These are phyloP conservation scores for Nemopilema nomurai DNA, from an alignment of 30 jellyfish, hydroid and myxozoan species.

Conservation along the genomic window DNA sequence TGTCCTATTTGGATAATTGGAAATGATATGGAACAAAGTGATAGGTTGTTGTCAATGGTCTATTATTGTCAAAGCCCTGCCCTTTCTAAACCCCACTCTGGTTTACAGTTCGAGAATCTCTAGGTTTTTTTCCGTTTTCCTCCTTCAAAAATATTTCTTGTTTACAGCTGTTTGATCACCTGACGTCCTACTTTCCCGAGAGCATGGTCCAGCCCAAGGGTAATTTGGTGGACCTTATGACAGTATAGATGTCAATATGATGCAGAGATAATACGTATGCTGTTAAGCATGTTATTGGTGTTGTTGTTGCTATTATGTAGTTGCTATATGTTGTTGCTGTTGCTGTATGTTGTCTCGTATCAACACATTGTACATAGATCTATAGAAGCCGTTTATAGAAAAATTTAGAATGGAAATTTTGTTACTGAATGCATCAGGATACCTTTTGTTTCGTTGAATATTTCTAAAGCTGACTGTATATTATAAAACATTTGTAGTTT, in stretches of 20 bases:
- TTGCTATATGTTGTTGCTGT: neutral
- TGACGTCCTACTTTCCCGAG: constrained; percentile 71
- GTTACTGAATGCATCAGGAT: neutral
- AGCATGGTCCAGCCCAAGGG: constrained; percentile 91
- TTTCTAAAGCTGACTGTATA: neutral
- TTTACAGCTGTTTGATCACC: constrained; percentile 67
- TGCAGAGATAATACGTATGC: neutral
- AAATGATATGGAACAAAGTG: no score
- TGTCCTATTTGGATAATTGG: no score
- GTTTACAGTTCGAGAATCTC: neutral
- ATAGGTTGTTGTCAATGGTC: no score
- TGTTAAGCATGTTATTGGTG: neutral
- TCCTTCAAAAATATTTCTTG: neutral
- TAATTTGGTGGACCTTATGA: constrained; percentile 73
- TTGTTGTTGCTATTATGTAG: neutral
- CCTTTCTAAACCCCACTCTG: no score
- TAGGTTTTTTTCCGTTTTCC: neutral
- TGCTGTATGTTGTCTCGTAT: neutral
- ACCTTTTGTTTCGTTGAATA: neutral
- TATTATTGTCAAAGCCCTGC: no score
- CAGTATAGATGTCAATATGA: constrained; percentile 1
- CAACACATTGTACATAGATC: neutral
- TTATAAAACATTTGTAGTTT: neutral
- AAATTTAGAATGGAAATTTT: neutral
- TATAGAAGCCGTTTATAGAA: neutral